Evolutionary conservation across 2,888 invertebrate species (phyloP), one percentile per base, ranked within the genome.

Genomic region (Cacoxenus indagator): DNA sequence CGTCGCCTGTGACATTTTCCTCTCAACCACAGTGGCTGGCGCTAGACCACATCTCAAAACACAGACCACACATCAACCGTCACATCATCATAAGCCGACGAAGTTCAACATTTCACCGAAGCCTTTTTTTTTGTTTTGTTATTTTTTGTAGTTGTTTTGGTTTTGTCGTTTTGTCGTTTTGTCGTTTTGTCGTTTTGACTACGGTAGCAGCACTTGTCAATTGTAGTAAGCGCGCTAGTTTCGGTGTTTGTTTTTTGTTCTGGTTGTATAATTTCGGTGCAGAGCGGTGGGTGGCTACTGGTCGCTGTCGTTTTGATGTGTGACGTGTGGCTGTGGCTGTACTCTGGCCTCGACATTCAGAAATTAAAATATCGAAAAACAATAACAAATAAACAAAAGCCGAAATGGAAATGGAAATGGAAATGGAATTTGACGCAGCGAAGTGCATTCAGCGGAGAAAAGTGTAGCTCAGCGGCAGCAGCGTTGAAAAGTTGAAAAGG

Each of bases 191-290:
- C 22, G 17, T 51, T 51, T 17, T 51, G 51, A 17, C 51, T 2
- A 4, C 6, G 51, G 8, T 51, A 51, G 51, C 51, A 51, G 17
- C n/a, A 19, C n/a, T n/a, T n/a, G n/a, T n/a, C n/a, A 51, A 17
- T 1, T 51, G 19, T 8, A 22, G 17, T 17, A 51, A 22, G 17
- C 37, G 37, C 37, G n/a, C n/a, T n/a, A n/a, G n/a, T n/a, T n/a
- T n/a, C n/a, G n/a, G n/a, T n/a, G n/a, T 37, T 4, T 14, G 37
- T 4, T 37, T 37, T 14, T 5, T 11, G 14, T 67, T 65, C 65
- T 26, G 72, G 70, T 75, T 73, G 69, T 77, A 64, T 78, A 81
- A 81, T 76, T 72, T 73, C 70, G 70, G 74, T 68, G 67, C 75
- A 75, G 71, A 61, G 57, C 37, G 61, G 69, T 17, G 46, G n/a